phyloP scores from a whole-genome alignment of 2,888 invertebrate species.

The Orthosia cruda region DNA sequence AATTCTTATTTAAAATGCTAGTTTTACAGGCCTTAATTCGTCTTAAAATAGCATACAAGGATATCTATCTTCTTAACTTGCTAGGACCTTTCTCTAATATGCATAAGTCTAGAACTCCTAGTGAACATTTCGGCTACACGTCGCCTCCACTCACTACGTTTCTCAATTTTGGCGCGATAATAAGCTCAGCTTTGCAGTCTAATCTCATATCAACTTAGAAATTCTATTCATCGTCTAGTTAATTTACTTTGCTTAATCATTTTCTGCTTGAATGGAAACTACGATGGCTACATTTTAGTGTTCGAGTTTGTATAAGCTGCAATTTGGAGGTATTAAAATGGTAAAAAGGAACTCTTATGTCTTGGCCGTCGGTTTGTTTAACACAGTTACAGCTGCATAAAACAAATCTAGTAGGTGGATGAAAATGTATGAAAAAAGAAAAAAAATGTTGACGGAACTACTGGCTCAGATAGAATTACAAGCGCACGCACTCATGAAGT shows the following conservation, averaged over 20 bases:
- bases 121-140: conserved; percentile 2
- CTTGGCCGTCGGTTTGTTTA: too few species aligned
- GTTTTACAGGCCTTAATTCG: too few species aligned
- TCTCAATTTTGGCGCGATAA: conserved; percentile 32
- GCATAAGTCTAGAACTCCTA: conserved; percentile 14
- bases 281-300: not conserved
- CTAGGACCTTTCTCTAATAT: conserved; percentile 6
- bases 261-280: conserved; percentile 6
- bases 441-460: too few species aligned
- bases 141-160: not conserved
- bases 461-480: too few species aligned
- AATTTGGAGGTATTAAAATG: too few species aligned
- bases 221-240: conserved; percentile 37
- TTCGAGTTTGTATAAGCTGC: not conserved
- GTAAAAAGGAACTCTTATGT: too few species aligned
- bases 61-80: not conserved
- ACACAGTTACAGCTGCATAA: too few species aligned
- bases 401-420: too few species aligned
- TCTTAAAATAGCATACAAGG: not conserved
- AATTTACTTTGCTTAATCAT: conserved; percentile 15
- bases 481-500: too few species aligned
- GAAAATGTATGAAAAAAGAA: too few species aligned
- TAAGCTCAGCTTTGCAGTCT: conserved; percentile 34
- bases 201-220: conserved; percentile 40
- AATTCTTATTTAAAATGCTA: too few species aligned